A percentile compares a stretch with the other conserved stretches of the same genome.
These are phyloP conservation scores for Napeogenes sylphis DNA, from an alignment of 2,888 invertebrate genomes.

Conservation along the genomic window DNA sequence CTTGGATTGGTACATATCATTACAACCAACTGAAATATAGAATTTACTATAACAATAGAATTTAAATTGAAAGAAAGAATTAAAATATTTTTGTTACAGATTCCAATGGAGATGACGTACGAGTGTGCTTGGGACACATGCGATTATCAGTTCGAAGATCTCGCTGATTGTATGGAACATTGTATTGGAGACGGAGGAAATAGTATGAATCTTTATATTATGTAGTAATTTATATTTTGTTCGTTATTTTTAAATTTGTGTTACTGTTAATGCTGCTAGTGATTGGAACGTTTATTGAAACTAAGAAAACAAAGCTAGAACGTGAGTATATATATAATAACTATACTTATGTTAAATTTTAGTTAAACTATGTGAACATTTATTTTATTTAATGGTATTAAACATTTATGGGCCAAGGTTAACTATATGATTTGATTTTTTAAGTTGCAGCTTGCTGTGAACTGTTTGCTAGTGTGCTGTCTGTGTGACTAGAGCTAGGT, in stretches of 20 bases:
- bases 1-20: no score
- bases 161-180: conserved; percentile 92
- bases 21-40: no score
- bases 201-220: conserved; percentile 74
- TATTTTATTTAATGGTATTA: no score
- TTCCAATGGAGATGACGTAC: conserved; percentile 79
- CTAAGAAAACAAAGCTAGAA: conserved; percentile 61
- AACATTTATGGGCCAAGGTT: no score
- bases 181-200: conserved; percentile 87
- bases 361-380: no score
- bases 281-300: conserved; percentile 64
- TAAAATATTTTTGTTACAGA: conserved; percentile 38
- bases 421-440: no score
- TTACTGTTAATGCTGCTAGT: conserved; percentile 51
- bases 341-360: not conserved
- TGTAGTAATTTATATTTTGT: not conserved
- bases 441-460: no score
- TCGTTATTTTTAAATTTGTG: conserved; percentile 7
- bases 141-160: conserved; percentile 95
- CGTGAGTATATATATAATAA: conserved; percentile 51
- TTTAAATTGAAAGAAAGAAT: not conserved
- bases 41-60: no score
- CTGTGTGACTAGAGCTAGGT: no score
- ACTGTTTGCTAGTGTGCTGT: no score
- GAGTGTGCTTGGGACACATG: conserved; percentile 96